phyloP scores from a whole-genome alignment of 1,140 invertebrate species.

The Orussus abietinus region DNA sequence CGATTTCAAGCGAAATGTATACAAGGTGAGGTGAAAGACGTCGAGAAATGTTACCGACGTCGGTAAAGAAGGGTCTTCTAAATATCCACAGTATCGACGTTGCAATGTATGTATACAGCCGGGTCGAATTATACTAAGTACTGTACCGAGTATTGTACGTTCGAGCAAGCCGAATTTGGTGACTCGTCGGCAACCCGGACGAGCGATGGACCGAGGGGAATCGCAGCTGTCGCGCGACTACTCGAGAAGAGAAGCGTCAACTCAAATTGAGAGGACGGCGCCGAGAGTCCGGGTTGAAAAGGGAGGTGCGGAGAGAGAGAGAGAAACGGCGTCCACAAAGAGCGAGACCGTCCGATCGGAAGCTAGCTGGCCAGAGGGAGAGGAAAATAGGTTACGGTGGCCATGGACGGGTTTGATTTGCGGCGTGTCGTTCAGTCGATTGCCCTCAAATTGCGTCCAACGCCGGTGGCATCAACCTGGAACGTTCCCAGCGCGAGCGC shows the following conservation, averaged over 20 bases:
- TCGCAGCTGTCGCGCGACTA: constrained; percentile 33
- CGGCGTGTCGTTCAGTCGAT: constrained; percentile 51
- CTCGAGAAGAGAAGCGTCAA: constrained; percentile 29
- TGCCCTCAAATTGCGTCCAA: constrained; percentile 47
- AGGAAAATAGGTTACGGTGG: constrained; percentile 1
- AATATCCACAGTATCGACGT: no score
- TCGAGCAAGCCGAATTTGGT: no score
- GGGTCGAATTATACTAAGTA: no score
- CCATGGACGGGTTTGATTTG: constrained; percentile 45
- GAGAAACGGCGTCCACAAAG: constrained; percentile 9
- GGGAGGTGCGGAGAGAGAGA: background rate
- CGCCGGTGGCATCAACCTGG: constrained; percentile 31
- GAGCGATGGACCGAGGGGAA: constrained; percentile 32
- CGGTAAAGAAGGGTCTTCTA: no score
- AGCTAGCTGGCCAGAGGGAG: constrained; percentile 1
- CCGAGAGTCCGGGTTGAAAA: no score
- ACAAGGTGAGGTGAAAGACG: no score
- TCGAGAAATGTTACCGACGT: no score
- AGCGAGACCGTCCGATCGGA: constrained; percentile 10
- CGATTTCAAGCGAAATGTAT: no score
- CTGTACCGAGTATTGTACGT: no score
- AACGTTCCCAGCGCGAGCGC: constrained; percentile 21
- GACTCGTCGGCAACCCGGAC: no score
- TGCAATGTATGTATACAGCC: no score
- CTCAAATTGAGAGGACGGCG: constrained; percentile 25